Base-by-base conservation (phyloP, 1,140 invertebrate genomes). In the Zaprionus gabonicus region DNA sequence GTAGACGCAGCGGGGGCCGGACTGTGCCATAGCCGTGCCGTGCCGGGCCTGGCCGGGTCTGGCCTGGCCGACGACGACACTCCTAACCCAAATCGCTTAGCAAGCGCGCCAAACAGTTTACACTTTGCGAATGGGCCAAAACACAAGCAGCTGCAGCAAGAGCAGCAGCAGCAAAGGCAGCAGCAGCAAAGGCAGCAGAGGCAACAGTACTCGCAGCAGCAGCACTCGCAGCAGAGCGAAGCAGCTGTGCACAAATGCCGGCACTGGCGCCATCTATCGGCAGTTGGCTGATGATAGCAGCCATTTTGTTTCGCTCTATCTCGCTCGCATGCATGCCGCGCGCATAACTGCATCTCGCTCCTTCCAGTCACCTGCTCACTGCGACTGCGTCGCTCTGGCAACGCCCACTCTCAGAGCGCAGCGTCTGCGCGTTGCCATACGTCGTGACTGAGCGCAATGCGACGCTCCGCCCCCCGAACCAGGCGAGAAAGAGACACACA, bases 31-130 rank as follows among this genome's bases (percentile, higher is more conserved):
- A 31, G 28, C 7, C 2, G 28, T 10, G 70, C 85, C 79, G 72
- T n/a, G 20, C 0, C 20, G 20, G 53, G 70, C 44, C 25, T 17
- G 34, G 53, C 38, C 15, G 7, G 28, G 31, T 23, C 27, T 25
- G n/a, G 10, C 27, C 10, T 27, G 12, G n/a, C 38, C 63, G 60
- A 63, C 63, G 46, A 64, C 81, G 80, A 83, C 83, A 90, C 85
- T 81, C 80, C 85, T 88, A 88, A 88, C 85, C 85, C 86, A 90
- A 90, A 91, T 90, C 86, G 85, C 76, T 90, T 90, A 79, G 85
- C 76, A 46, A 90, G 85, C 85, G 85, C 84, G 85, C 81, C 81
- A 83, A 88, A 87, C 83, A 83, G 68, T 88, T 87, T 81, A 71
- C 58, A 65, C 41, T 70, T 65, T 36, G 62, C 64, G 60, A 71